Base-by-base conservation (phyloP, 64 coral and sea anemone genomes). In the Cladopsammia gracilis region DNA sequence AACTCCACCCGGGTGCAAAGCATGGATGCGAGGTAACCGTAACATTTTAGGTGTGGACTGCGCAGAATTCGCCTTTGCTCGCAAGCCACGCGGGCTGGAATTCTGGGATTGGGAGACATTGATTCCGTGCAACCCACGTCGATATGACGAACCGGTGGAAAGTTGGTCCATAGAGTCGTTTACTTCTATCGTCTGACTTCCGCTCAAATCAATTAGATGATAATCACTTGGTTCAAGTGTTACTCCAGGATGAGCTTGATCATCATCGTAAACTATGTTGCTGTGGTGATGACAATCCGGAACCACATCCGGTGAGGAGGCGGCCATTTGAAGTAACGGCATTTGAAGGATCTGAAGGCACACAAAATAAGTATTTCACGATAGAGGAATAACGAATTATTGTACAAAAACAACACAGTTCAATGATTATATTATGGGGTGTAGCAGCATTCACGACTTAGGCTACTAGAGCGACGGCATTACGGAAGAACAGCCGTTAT, bases 31-130 rank as follows among this genome's bases (percentile, higher is more conserved):
- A 3, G 95, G 90, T 11, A 89, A 76, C 15, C 84, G 58, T 7
- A 90, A 87, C 13, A 83, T 58, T 50, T 94, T 98, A 5, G 96
- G 96, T 47, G 96, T 94, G 6, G 96, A 91, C 9, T 87, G 87
- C 23, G 67, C 87, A 20, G 96, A 98, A 51, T 91, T 87, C 16
- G 67, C 57, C 5, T 87, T 84, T 43, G 70, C 67, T 58, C 78
- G 87, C 50, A 80, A 87, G 7, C 81, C 88, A 13, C 84, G 95
- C 3, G 50, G 19, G 61, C 80, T 84, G 10, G 80, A 64, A 71
- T 80, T 73, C 56, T 89, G 49, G 73, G 73, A 58, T 56, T 74
- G 76, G 11, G 87, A 70, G 86, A 93, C 22, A 73, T 14, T 53
- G 4, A 71, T 43, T 8, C 70, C 87, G 81, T 86, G 87, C 70